Conservation (phyloP, 2,888 invertebrate genomes). For the Eupsilia transversa region DNA sequence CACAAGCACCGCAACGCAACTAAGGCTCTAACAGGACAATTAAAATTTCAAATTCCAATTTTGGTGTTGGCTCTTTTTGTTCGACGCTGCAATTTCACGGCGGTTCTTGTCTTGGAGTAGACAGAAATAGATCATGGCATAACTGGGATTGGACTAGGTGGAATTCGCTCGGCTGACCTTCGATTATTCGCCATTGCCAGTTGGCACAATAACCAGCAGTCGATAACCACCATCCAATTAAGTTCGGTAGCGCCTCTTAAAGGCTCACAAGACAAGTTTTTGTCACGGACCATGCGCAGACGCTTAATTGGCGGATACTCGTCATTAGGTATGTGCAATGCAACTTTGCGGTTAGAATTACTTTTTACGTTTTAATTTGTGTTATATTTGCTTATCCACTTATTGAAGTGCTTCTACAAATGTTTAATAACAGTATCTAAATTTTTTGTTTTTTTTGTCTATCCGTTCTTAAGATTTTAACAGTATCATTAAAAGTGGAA, state of each 20-base stretch:
- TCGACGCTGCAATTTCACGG: slow-evolving; percentile 69
- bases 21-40: slow-evolving; percentile 73
- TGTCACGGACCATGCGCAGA: slow-evolving; percentile 77
- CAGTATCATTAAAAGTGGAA: background rate
- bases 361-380: slow-evolving; percentile 69
- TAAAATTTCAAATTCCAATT: slow-evolving; percentile 80
- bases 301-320: slow-evolving; percentile 88
- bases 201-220: slow-evolving; percentile 80
- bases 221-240: slow-evolving; percentile 87
- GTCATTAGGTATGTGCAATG: slow-evolving; percentile 83
- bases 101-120: slow-evolving; percentile 72
- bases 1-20: slow-evolving; percentile 52
- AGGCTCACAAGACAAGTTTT: slow-evolving; percentile 84
- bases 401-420: slow-evolving; percentile 1
- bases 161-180: slow-evolving; percentile 77
- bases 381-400: slow-evolving; percentile 66
- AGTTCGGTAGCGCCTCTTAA: slow-evolving; percentile 88
- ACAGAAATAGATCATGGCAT: slow-evolving; percentile 77
- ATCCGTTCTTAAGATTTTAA: background rate
- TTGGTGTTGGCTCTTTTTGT: slow-evolving; percentile 74
- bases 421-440: background rate
- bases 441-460: background rate
- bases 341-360: slow-evolving; percentile 75
- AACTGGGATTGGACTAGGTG: slow-evolving; percentile 57
- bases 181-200: slow-evolving; percentile 77